Evolutionary conservation across 2,888 invertebrate species (phyloP), one percentile per base, ranked within the genome.

Genomic region (Latrodectus hesperus): DNA sequence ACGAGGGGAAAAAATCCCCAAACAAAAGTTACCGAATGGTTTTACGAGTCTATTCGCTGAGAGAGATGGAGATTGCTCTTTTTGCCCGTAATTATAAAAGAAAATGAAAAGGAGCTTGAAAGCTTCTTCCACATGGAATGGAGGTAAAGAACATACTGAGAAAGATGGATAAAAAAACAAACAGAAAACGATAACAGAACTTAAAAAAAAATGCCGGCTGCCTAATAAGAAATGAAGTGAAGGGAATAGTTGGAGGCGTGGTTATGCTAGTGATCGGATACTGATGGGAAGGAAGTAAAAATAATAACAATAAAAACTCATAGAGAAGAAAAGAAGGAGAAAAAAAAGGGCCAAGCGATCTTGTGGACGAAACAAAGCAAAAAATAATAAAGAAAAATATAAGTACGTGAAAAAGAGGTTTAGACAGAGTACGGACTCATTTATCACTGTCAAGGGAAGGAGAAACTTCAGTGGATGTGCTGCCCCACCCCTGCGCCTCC

Each of bases 211-310:
- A 38, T 60, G n/a, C 52, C 14, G 60, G 60, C 73, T 67, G 71
- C 81, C 86, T 87, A 87, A 87, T 87, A 87, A 87, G 86, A 87
- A 77, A 72, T 87, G 86, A 87, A 87, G 86, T 80, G 81, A 87
- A 87, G 81, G 81, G 81, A 87, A 81, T 77, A 82, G 81, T 77
- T 81, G 86, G 81, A 65, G 86, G 86, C 86, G 86, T 87, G 86
- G 86, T 75, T 77, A 77, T 60, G 26, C 80, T 81, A 74, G 86
- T 75, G 86, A 87, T 87, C 86, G 86, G 86, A 87, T 87, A 80
- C 86, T 87, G 86, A 87, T 87, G 86, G 76, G 81, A 11, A 87
- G 81, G 68, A 86, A 86, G 71, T 16, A 82, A 79, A 77, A 86
- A 81, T 76, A 77, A 81, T 81, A 87, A 87, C 86, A 87, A 87